These are phyloP conservation scores for Zoanthus gigantus DNA, from an alignment of 92 coral and sea anemone genomes.

Conservation along the genomic window DNA sequence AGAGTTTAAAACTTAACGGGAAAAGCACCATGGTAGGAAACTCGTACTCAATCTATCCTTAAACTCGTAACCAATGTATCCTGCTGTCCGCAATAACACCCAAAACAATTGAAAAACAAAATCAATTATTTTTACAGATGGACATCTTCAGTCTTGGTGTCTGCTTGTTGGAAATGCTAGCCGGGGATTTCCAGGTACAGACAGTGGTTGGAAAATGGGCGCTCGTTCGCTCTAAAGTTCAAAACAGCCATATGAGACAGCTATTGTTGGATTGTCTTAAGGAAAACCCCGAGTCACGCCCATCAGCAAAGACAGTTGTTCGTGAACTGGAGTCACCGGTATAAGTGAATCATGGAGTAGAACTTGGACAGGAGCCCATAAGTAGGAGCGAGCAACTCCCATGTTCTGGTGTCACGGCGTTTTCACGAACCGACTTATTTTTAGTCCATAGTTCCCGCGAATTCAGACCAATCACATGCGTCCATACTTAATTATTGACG, in stretches of 20 bases:
- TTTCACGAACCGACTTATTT: too few relatives aligned
- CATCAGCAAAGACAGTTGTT: constrained; percentile 10
- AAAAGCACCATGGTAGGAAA: too few relatives aligned
- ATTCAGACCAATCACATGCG: too few relatives aligned
- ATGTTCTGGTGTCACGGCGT: too few relatives aligned
- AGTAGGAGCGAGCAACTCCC: too few relatives aligned
- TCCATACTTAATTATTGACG: too few relatives aligned
- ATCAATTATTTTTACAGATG: constrained; percentile 20
- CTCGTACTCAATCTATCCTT: too few relatives aligned
- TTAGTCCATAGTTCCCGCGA: too few relatives aligned
- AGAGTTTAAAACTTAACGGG: too few relatives aligned
- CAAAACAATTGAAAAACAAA: too few relatives aligned
- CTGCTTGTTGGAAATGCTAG: constrained; percentile 31
- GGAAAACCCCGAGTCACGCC: constrained; percentile 34
- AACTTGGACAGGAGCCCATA: too few relatives aligned
- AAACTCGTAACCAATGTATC: too few relatives aligned
- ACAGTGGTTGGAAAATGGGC: constrained; percentile 27
- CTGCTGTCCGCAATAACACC: background rate
- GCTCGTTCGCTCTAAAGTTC: constrained; percentile 33
- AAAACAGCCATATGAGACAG: constrained; percentile 19
- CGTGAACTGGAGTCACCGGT: background rate
- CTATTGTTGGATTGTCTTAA: constrained; percentile 33
- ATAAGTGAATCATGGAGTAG: background rate
- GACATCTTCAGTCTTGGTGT: constrained; percentile 44
- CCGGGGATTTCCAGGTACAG: constrained; percentile 33